A percentile compares a stretch with the other conserved stretches of the same genome.
These are phyloP conservation scores for Clepsis dumicolana DNA, from an alignment of 2,888 invertebrate species.

Conservation along the genomic window DNA sequence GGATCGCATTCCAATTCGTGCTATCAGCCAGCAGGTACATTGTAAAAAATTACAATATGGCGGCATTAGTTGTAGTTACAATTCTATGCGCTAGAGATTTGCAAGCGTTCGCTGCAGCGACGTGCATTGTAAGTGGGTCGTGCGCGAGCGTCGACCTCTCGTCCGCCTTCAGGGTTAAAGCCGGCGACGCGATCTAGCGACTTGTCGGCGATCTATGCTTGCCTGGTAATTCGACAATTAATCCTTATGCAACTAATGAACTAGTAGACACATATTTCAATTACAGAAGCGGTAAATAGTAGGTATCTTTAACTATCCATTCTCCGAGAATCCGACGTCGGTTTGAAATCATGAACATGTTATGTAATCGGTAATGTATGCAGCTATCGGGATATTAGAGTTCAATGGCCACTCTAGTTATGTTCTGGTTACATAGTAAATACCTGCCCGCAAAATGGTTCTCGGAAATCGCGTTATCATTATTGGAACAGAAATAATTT, in stretches of 20 bases:
- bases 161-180: constrained; percentile 83
- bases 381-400: constrained; percentile 75
- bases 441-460: constrained; percentile 49
- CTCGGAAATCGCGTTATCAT: constrained; percentile 59
- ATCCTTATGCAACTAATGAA: constrained; percentile 38
- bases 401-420: constrained; percentile 79
- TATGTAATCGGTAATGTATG: constrained; percentile 62
- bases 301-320: constrained; percentile 36
- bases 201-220: constrained; percentile 54
- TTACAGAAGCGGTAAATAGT: background rate
- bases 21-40: constrained; percentile 44
- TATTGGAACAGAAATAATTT: constrained; percentile 49
- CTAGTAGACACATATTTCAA: constrained; percentile 3
- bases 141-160: constrained; percentile 79
- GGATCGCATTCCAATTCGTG: constrained; percentile 33
- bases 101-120: constrained; percentile 71
- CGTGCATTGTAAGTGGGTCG: constrained; percentile 79
- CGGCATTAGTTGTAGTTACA: constrained; percentile 51
- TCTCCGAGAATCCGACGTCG: constrained; percentile 51
- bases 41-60: constrained; percentile 51
- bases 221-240: constrained; percentile 44
- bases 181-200: constrained; percentile 54
- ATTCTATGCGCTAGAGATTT: constrained; percentile 70
- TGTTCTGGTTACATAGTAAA: constrained; percentile 67
- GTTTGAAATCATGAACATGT: constrained; percentile 65